phyloP scores from a whole-genome alignment of 2,888 invertebrate genomes.

The Ptilodon capucinus region DNA sequence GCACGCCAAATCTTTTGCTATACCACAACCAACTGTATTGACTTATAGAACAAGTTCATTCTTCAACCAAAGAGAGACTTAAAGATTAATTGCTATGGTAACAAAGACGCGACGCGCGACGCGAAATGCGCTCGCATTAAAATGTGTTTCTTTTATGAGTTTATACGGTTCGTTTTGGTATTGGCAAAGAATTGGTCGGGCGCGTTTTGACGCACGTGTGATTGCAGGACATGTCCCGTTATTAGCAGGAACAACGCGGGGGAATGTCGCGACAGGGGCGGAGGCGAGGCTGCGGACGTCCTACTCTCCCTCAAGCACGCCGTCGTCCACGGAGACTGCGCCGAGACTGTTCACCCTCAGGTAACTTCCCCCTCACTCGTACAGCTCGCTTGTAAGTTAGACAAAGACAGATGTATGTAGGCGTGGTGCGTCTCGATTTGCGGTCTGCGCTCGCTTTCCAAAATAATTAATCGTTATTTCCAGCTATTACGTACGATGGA shows the following conservation, averaged over 20 bases:
- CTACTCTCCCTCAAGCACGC: conserved; percentile 93
- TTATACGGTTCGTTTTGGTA: too few species aligned
- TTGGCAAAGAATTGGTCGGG: too few species aligned
- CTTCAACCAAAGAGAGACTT: too few species aligned
- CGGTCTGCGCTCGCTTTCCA: neutral
- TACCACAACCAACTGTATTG: too few species aligned
- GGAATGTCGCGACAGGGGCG: conserved; percentile 81
- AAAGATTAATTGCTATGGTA: too few species aligned
- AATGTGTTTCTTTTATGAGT: too few species aligned
- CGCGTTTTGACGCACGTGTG: too few species aligned
- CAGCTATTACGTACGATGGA: neutral
- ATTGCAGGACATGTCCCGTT: neutral
- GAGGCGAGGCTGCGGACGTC: conserved; percentile 92
- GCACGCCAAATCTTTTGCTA: too few species aligned
- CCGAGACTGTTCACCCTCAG: conserved; percentile 79
- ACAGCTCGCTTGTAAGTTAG: neutral
- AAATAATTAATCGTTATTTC: neutral
- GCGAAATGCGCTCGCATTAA: too few species aligned
- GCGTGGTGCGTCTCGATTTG: neutral
- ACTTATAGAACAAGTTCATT: too few species aligned
- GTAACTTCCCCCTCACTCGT: conserved; percentile 60
- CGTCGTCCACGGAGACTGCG: conserved; percentile 89
- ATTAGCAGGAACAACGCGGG: conserved; percentile 68
- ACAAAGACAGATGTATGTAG: conserved; percentile 28
- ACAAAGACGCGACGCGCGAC: too few species aligned